Evolutionary conservation across 2,888 invertebrate genomes (phyloP).

Genomic region (Apamea sordens): DNA sequence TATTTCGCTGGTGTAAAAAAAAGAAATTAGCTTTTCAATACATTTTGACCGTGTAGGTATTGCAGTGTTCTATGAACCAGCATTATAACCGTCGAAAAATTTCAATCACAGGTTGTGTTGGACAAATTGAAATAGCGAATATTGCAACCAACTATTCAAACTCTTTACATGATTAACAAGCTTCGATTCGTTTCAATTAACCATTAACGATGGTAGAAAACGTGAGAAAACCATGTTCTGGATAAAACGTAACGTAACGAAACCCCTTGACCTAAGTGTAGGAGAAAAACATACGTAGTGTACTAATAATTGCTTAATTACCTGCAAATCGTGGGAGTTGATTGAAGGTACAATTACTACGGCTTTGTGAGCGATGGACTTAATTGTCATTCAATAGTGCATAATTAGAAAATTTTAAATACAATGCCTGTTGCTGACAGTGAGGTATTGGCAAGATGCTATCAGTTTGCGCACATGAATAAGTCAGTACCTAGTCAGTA

Average conservation of each 20-base stretch:
- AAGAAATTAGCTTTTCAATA: too few species aligned
- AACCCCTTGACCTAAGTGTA: slow-evolving; percentile 42
- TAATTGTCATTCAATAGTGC: slow-evolving; percentile 22
- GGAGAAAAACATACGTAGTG: slow-evolving; percentile 36
- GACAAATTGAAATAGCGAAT: not conserved
- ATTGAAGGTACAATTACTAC: slow-evolving; percentile 38
- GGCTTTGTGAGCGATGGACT: slow-evolving; percentile 13
- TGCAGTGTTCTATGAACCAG: too few species aligned
- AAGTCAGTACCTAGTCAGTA: not conserved
- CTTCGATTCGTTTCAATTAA: not conserved
- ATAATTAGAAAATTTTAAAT: slow-evolving; percentile 55
- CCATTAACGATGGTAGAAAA: slow-evolving; percentile 43
- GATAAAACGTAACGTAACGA: slow-evolving; percentile 36
- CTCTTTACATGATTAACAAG: slow-evolving; percentile 5
- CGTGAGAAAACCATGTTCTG: slow-evolving; percentile 47
- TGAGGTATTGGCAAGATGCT: slow-evolving; percentile 21
- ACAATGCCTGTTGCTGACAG: slow-evolving; percentile 35
- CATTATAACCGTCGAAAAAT: too few species aligned
- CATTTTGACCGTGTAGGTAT: too few species aligned
- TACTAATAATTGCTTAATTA: slow-evolving; percentile 39
- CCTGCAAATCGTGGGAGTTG: slow-evolving; percentile 48
- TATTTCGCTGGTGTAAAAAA: too few species aligned
- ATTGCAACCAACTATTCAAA: not conserved
- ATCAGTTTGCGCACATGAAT: slow-evolving; percentile 33
- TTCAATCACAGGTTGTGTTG: not conserved